Base-by-base conservation (phyloP, 2,113 vertebrate genomes). In the Piaya cayana region DNA sequence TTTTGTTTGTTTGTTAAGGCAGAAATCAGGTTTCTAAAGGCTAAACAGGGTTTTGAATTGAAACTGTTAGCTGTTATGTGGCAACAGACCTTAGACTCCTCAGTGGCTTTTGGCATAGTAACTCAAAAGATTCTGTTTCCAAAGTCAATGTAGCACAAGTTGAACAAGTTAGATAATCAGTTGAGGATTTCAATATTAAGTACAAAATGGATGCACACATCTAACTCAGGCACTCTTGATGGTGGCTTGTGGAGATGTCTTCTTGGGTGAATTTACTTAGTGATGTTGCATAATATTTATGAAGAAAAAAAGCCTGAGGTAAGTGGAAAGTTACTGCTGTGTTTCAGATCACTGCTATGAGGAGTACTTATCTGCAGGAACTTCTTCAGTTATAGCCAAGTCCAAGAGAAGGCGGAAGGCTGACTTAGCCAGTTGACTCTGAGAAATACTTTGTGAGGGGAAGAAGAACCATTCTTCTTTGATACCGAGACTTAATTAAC, bases 151-250 rank as follows among this genome's bases (percentile, higher is more conserved):
- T 29, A 80, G 26, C 23, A 18, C 5, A 19, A 26, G 11, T 39
- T 84, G 65, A 84, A 52, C 16, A 75, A 70, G 52, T 62, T 69
- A 60, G 21, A 23, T 86, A 60, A 27, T n/a, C 22, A 20, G 1
- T 2, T 86, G 62, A 55, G 43, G 27, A 67, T 68, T 81, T 83
- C 32, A n/a, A 11, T 14, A 39, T 42, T 15, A 11, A 15, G 8
- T 64, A 45, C 18, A 49, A 58, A 82, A 53, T n/a, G 55, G 83
- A 47, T 23, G 39, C 4, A 16, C 0, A 0, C 12, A 10, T 55
- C 15, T 64, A 36, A 2, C 14, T 0, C 1, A 21, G 45, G 5
- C 2, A 5, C 12, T 69, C 6, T 34, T 59, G 18, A 27, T 60
- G 12, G 12, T 60, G 12, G 8, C 49, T 83, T 78, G 58, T 32